Conservation (phyloP, 1,140 invertebrate species). For the Saccostrea cuccullata region DNA sequence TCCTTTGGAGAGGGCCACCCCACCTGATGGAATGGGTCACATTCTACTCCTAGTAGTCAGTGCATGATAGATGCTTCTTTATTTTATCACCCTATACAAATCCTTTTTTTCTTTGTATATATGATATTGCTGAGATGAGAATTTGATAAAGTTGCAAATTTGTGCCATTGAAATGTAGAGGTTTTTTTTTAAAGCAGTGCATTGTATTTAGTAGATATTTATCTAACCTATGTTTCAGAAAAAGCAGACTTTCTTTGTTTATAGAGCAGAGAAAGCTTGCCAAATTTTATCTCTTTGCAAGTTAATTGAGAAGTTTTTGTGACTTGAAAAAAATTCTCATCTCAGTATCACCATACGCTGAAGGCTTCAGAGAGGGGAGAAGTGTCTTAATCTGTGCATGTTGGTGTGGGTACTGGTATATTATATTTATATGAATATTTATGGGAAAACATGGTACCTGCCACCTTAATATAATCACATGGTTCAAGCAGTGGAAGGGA, state of each 20-base stretch:
- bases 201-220: too few species aligned
- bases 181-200: too few species aligned
- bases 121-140: background rate
- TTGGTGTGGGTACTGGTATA: background rate
- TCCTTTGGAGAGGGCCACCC: conserved; percentile 9
- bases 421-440: background rate
- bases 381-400: background rate
- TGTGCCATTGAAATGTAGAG: background rate
- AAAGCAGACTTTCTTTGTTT: too few species aligned
- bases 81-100: conserved; percentile 14
- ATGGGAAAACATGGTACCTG: background rate
- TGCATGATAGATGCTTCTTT: conserved; percentile 29
- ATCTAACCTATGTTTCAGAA: too few species aligned
- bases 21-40: conserved; percentile 30
- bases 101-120: background rate
- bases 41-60: background rate
- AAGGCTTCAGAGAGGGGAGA: conserved; percentile 24
- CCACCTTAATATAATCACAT: background rate
- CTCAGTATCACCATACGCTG: background rate
- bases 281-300: too few species aligned
- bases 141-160: background rate
- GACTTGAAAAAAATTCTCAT: background rate
- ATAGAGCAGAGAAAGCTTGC: too few species aligned
- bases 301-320: background rate
- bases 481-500: background rate